phyloP scores from a whole-genome alignment of 2,888 invertebrate genomes.

The Eurytoma adleriae region DNA sequence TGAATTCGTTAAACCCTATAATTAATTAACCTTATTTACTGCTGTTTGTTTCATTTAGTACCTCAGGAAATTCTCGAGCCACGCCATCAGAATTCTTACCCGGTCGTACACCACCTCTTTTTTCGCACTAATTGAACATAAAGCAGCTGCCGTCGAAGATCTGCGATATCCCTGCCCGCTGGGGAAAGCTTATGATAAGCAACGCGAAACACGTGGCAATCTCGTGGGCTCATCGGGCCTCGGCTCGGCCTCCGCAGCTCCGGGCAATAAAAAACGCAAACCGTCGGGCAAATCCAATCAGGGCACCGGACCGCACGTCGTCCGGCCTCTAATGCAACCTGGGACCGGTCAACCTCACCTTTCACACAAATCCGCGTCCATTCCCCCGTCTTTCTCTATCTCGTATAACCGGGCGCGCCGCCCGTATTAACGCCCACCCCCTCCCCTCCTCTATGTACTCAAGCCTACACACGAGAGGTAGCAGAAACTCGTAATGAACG shows the following conservation, averaged over 20 bases:
- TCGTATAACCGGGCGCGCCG: slow-evolving; percentile 6
- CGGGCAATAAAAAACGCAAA: neutral
- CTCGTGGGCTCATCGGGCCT: no score
- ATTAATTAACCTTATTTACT: no score
- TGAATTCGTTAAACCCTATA: no score
- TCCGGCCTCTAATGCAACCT: neutral
- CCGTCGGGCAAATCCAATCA: slow-evolving; percentile 30
- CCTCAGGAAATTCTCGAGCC: no score
- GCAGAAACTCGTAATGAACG: slow-evolving; percentile 66
- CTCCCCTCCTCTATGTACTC: slow-evolving; percentile 45
- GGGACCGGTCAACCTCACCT: slow-evolving; percentile 19
- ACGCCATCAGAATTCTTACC: no score
- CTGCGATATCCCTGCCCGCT: neutral
- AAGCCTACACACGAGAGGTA: slow-evolving; percentile 15
- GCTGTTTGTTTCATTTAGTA: no score
- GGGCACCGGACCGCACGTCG: neutral
- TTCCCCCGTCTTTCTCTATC: neutral
- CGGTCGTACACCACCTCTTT: no score
- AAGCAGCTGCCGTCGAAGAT: neutral
- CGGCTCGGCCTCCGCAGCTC: no score
- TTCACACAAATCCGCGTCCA: slow-evolving; percentile 25
- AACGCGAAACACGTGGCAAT: no score
- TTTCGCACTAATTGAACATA: neutral
- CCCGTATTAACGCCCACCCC: slow-evolving; percentile 55
- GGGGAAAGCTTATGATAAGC: no score